A percentile compares a stretch with the other conserved stretches of the same genome.
phyloP scores from a whole-genome alignment of 2,888 invertebrate species.

The Acronicta alni region DNA sequence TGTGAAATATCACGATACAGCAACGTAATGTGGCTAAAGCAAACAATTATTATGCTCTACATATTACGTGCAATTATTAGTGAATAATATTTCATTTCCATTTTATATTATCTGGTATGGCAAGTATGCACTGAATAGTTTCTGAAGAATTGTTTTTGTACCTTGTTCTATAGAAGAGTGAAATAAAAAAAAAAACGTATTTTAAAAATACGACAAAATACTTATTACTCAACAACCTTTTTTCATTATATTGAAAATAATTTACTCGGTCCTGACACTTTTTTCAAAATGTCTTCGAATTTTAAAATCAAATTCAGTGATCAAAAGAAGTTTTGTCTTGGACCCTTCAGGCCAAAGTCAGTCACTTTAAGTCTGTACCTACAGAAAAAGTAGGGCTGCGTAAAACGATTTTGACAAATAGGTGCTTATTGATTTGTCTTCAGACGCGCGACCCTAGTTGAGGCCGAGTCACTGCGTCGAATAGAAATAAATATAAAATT shows the following conservation, averaged over 20 bases:
- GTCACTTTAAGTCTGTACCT: neutral
- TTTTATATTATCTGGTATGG: neutral
- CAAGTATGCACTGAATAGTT: too few species aligned
- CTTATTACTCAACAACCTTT: too few species aligned
- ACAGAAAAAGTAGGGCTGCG: constrained; percentile 3
- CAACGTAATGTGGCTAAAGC: constrained; percentile 2
- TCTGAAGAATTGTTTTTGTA: too few species aligned
- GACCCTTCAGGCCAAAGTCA: neutral
- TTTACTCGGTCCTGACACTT: too few species aligned
- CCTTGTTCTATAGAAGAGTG: too few species aligned
- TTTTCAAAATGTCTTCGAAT: neutral
- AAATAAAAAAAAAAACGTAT: too few species aligned
- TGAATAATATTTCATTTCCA: constrained; percentile 1
- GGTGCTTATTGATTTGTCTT: constrained; percentile 39
- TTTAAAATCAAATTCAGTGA: neutral
- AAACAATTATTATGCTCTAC: constrained; percentile 1
- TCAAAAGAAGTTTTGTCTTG: too few species aligned
- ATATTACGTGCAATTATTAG: neutral
- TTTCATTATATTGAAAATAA: too few species aligned
- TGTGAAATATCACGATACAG: neutral
- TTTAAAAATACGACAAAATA: too few species aligned
- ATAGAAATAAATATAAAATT: neutral
- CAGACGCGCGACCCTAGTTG: constrained; percentile 33
- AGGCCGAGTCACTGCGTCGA: neutral
- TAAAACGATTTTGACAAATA: constrained; percentile 39